Conservation (phyloP, 2,797 vertebrate species). For the Cebuella pygmaea region DNA sequence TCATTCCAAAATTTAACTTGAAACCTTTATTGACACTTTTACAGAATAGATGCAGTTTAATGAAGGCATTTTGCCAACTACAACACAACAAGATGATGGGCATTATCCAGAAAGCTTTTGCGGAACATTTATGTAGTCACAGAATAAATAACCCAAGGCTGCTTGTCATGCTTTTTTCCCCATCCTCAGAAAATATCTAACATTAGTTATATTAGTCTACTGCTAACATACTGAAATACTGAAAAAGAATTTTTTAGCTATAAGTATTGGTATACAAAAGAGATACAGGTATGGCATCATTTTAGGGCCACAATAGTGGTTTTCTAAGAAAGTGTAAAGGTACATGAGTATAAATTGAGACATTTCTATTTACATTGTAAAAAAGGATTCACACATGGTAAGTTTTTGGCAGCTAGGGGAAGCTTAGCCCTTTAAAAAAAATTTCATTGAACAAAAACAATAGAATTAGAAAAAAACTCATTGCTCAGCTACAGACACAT, state of each 20-base stretch:
- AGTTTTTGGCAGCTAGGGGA: conserved; percentile 19
- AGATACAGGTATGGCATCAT: background rate
- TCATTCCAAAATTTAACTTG: conserved; percentile 8
- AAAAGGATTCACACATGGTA: background rate
- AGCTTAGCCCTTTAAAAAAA: background rate
- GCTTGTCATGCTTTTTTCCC: background rate
- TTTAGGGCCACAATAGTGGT: background rate
- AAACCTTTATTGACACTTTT: background rate
- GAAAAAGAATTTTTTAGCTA: background rate
- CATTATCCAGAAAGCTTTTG: conserved; percentile 18
- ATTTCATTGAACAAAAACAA: conserved; percentile 53
- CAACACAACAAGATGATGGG: background rate
- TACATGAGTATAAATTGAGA: background rate
- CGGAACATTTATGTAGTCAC: background rate
- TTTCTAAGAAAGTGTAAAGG: background rate
- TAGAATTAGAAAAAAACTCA: background rate
- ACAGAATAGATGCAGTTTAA: background rate
- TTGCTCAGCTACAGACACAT: background rate
- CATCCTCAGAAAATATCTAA: conserved; percentile 1
- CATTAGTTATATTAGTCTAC: background rate
- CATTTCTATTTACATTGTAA: background rate
- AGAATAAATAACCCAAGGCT: background rate
- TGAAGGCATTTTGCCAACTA: background rate
- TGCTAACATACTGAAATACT: background rate
- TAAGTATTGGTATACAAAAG: background rate